Evolutionary conservation across 2,888 invertebrate genomes (phyloP).

Genomic region (Phyllotreta striolata): DNA sequence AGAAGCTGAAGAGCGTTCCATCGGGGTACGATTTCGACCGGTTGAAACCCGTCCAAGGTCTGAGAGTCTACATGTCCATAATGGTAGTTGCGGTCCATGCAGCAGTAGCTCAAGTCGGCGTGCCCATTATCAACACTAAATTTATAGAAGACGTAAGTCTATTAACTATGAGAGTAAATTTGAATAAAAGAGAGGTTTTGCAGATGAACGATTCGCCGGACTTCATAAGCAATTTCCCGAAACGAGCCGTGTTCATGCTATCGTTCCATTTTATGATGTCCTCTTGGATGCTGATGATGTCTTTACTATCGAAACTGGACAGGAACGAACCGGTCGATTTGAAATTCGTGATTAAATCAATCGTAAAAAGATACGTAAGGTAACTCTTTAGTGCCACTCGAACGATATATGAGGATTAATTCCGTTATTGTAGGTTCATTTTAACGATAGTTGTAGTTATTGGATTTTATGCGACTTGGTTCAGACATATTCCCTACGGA

Average conservation of each 20-base stretch:
- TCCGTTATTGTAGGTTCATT: constrained; percentile 46
- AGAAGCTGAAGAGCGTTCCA: constrained; percentile 31
- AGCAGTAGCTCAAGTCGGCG: constrained; percentile 24
- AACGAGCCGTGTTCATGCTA: constrained; percentile 33
- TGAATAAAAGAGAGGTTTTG: constrained; percentile 3
- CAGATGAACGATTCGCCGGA: constrained; percentile 34
- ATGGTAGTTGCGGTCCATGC: constrained; percentile 35
- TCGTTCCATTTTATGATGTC: constrained; percentile 40
- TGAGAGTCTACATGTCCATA: constrained; percentile 38
- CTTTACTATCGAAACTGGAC: constrained; percentile 37
- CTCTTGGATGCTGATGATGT: constrained; percentile 36
- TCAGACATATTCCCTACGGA: constrained; percentile 46
- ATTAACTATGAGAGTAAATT: constrained; percentile 2
- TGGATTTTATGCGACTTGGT: constrained; percentile 48
- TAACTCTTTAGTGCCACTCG: constrained; percentile 29
- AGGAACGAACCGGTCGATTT: constrained; percentile 41
- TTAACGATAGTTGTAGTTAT: constrained; percentile 46
- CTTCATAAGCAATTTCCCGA: constrained; percentile 28
- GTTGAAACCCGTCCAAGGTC: constrained; percentile 35
- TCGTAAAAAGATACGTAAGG: constrained; percentile 49
- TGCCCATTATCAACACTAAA: constrained; percentile 36
- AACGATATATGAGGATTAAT: not conserved
- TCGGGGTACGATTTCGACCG: constrained; percentile 32
- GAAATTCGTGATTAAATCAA: constrained; percentile 41
- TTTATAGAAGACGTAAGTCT: constrained; percentile 38